Percentiles rank a stretch among this genome's conserved stretches.
Evolutionary conservation across 1,140 invertebrate genomes (phyloP).

Genomic region (Drosophila bifasciata): DNA sequence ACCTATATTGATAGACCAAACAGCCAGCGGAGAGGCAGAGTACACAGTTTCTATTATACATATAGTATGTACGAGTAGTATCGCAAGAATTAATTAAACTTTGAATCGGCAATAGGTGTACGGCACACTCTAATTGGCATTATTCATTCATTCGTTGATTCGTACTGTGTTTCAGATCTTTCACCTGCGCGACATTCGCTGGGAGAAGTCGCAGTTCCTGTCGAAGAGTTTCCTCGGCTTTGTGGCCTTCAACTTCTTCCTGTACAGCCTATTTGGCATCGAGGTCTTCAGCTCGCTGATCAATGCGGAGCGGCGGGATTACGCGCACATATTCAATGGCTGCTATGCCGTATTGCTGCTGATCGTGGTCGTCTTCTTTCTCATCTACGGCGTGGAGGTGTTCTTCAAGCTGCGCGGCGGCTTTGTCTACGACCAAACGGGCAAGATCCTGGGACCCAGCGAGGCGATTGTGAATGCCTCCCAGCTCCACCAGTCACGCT

Average conservation of each 20-base stretch:
- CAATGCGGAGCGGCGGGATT: constrained; percentile 69
- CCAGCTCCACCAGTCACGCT: constrained; percentile 95
- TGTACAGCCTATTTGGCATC: constrained; percentile 92
- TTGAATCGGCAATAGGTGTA: constrained; percentile 12
- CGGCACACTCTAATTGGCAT: constrained; percentile 2
- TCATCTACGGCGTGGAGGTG: constrained; percentile 97
- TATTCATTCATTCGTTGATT: constrained; percentile 18
- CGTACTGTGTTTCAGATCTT: constrained; percentile 89
- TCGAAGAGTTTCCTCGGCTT: constrained; percentile 97
- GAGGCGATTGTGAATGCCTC: constrained; percentile 89
- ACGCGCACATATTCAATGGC: constrained; percentile 93
- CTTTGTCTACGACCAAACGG: constrained; percentile 84
- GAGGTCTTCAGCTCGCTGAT: constrained; percentile 87
- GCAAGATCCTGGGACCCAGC: constrained; percentile 74
- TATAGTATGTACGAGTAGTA: not conserved
- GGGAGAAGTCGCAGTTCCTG: constrained; percentile 94
- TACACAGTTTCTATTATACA: no score
- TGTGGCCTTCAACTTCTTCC: constrained; percentile 94
- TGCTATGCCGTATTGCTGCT: constrained; percentile 95
- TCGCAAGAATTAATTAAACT: constrained; percentile 35
- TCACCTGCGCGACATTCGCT: constrained; percentile 93
- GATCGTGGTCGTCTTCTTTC: constrained; percentile 95
- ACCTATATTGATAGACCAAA: constrained; percentile 8
- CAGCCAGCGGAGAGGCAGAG: not conserved
- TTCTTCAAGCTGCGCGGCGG: constrained; percentile 93